Percentiles rank a stretch among this genome's conserved stretches.
phyloP scores from a whole-genome alignment of 2,113 vertebrate species.

The Mus pahari region DNA sequence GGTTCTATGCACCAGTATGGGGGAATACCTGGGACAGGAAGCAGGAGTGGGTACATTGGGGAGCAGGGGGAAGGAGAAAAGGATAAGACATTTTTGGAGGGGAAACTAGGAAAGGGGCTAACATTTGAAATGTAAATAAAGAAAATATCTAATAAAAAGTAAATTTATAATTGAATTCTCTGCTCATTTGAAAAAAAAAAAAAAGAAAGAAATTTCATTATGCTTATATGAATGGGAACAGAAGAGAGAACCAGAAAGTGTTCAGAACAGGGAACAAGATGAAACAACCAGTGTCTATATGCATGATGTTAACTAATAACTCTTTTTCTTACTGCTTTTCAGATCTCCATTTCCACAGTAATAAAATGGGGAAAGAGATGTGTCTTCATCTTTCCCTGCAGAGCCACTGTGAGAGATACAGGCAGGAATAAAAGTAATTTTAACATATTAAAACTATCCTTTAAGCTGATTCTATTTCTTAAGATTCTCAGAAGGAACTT shows the following conservation, averaged over 20 bases:
- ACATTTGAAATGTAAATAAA: no score
- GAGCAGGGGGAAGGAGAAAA: no score
- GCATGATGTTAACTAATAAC: not conserved
- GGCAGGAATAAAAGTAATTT: not conserved
- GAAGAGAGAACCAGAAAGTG: not conserved
- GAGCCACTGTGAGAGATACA: not conserved
- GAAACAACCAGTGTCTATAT: not conserved
- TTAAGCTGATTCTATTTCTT: conserved; percentile 10
- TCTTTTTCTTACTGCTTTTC: not conserved
- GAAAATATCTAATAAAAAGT: no score
- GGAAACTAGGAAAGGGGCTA: no score
- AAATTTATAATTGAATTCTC: no score
- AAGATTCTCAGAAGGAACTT: conserved; percentile 11
- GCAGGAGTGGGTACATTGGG: no score
- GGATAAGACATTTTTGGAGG: no score
- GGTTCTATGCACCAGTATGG: no score
- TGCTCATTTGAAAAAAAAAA: no score
- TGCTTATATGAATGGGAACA: not conserved
- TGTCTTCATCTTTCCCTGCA: not conserved
- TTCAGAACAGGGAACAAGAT: not conserved
- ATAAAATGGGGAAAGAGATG: not conserved
- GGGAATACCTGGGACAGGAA: no score
- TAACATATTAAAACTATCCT: not conserved
- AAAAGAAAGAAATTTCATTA: no score
- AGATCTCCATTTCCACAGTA: not conserved